Evolutionary conservation across 2,797 vertebrate genomes (phyloP).

Genomic region (Oreonectes daqikongensis): DNA sequence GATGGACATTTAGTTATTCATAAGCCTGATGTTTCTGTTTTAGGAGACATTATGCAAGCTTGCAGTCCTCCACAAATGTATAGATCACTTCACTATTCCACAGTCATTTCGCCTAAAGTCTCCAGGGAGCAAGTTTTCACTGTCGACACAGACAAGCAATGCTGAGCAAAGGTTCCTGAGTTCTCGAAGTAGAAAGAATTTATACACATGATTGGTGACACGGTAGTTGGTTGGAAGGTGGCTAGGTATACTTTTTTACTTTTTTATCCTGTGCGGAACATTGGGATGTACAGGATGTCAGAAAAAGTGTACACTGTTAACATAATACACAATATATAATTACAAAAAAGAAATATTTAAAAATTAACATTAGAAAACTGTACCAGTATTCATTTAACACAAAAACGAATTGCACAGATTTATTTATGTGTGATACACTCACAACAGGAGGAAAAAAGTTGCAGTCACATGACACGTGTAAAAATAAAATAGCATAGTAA

Average conservation of each 20-base stretch:
- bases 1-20: background rate
- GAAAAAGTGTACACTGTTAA: too few species aligned
- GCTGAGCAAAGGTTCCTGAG: background rate
- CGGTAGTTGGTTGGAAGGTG: too few species aligned
- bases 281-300: too few species aligned
- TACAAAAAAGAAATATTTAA: too few species aligned
- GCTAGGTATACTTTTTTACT: too few species aligned
- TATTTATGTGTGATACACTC: background rate
- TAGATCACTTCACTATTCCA: slow-evolving; percentile 21
- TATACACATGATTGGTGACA: background rate
- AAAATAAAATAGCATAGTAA: slow-evolving; percentile 22
- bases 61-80: slow-evolving; percentile 17
- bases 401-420: background rate
- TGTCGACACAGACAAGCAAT: slow-evolving; percentile 6
- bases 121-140: background rate
- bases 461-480: slow-evolving; percentile 4
- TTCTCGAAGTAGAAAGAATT: background rate
- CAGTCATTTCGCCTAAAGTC: slow-evolving; percentile 6
- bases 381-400: too few species aligned
- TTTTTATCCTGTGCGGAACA: too few species aligned
- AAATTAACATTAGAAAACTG: too few species aligned
- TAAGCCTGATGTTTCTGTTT: background rate
- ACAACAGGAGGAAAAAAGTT: background rate
- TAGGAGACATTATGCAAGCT: slow-evolving; percentile 17
- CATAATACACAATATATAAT: too few species aligned